phyloP scores from a whole-genome alignment of 2,888 invertebrate species.

The Sphaerolaimus hirsutus region DNA sequence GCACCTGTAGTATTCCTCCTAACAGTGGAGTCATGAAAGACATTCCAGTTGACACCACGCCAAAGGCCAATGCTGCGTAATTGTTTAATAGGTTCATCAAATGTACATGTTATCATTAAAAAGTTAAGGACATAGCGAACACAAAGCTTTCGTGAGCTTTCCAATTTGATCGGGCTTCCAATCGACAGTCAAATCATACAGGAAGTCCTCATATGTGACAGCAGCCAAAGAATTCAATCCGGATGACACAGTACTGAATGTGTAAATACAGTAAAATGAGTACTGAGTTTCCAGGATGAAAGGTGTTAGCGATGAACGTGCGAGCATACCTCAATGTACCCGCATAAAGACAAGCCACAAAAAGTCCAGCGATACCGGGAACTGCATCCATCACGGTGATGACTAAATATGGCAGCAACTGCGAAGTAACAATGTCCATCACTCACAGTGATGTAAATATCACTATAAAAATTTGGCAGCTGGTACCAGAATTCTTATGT shows the following conservation, averaged over 20 bases:
- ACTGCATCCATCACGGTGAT: conserved; percentile 2
- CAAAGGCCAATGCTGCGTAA: conserved; percentile 1
- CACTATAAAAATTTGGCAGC: too few species aligned
- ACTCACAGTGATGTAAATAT: too few species aligned
- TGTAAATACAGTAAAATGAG: too few species aligned
- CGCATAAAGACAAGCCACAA: conserved; percentile 7
- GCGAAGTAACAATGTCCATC: not conserved
- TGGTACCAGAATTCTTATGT: too few species aligned
- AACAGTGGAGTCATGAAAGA: conserved; percentile 1
- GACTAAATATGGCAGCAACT: conserved; percentile 7
- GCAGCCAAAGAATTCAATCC: conserved; percentile 7
- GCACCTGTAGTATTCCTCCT: conserved; percentile 3
- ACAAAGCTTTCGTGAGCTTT: too few species aligned
- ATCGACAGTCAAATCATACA: too few species aligned
- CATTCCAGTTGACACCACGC: conserved; percentile 1
- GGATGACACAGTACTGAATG: conserved; percentile 8
- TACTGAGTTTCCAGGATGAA: too few species aligned
- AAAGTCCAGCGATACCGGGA: conserved; percentile 5
- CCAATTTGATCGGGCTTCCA: too few species aligned
- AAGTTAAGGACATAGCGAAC: too few species aligned
- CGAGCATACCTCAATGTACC: conserved; percentile 7
- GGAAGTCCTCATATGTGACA: conserved; percentile 8
- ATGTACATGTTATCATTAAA: too few species aligned
- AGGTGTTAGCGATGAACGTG: too few species aligned
- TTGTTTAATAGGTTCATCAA: too few species aligned